These are phyloP conservation scores for Zaprionus ornatus DNA, from an alignment of 1,140 invertebrate genomes.

Conservation along the genomic window DNA sequence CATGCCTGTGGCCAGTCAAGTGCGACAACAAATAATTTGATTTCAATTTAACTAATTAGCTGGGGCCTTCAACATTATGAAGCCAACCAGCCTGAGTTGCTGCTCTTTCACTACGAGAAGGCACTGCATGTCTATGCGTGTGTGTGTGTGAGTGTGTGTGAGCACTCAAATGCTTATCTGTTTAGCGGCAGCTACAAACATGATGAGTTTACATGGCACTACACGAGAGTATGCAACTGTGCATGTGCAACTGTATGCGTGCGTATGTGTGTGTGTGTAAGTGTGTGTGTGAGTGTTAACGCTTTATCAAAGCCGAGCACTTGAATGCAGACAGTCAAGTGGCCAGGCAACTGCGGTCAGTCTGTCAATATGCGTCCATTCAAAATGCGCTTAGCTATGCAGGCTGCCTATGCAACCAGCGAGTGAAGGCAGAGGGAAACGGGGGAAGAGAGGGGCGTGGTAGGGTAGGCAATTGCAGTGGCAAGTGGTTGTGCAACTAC, in stretches of 20 bases:
- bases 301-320: conserved; percentile 65
- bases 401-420: conserved; percentile 6
- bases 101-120: conserved; percentile 13
- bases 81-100: conserved; percentile 31
- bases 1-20: conserved; percentile 80
- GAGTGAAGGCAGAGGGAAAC: not conserved
- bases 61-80: conserved; percentile 71
- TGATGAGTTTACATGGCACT: conserved; percentile 33
- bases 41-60: conserved; percentile 83
- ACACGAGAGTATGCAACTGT: conserved; percentile 1
- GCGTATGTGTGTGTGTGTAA: conserved; percentile 7
- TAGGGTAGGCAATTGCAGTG: not conserved
- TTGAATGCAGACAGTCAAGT: conserved; percentile 76
- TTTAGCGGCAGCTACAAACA: conserved; percentile 67
- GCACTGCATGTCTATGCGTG: conserved; percentile 3
- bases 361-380: conserved; percentile 67
- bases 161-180: conserved; percentile 70
- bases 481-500: conserved; percentile 2
- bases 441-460: no score
- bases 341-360: conserved; percentile 66
- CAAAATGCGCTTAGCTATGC: conserved; percentile 70
- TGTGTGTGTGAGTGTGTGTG: conserved; percentile 26
- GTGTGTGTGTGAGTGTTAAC: conserved; percentile 24
- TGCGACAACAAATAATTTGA: conserved; percentile 83
- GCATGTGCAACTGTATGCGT: conserved; percentile 1